Evolutionary conservation across 2,888 invertebrate species (phyloP), one percentile per base, ranked within the genome.

Genomic region (Steinernema hermaphroditum): DNA sequence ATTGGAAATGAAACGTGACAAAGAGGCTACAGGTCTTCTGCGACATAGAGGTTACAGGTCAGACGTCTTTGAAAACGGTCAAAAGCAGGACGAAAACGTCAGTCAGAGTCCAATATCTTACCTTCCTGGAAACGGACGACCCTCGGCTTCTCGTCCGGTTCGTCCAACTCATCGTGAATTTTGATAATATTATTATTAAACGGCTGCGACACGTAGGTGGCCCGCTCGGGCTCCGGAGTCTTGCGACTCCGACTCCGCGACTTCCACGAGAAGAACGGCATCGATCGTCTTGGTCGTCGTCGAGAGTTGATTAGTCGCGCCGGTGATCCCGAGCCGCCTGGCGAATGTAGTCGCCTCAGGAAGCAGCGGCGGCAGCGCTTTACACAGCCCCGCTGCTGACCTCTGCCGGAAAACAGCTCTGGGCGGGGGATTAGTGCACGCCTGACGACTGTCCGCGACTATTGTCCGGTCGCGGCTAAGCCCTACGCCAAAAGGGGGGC

Each of bases 191-290:
- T 29, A 12, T 29, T 34, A 16, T 34, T 34, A 29, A 29, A 62
- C 16, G 62, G 62, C 32, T 29, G 34, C 6, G 62, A 29, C 16
- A 62, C 62, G 29, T 27, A 34, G 29, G 62, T 62, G 27, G 79
- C 78, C 62, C 76, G 76, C 57, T 76, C 73, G 12, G 80, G 76
- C 69, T 80, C 80, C n/a, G 80, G 80, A 27, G 80, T 80, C 69
- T 79, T 79, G 22, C 80, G 74, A 9, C 78, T 77, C 75, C 77
- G 29, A 74, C 70, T 19, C n/a, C 79, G 76, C 22, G 75, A 74
- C 68, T 78, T 78, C 80, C 80, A 80, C 68, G 74, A 73, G 74
- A 78, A 78, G 37, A 79, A 69, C 19, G 62, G 62, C 62, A 62
- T 62, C 62, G 22, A 16, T 29, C 14, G 54, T 37, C 37, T 4